phyloP scores from a whole-genome alignment of 2,888 invertebrate genomes.

The Harpalus rubripes region DNA sequence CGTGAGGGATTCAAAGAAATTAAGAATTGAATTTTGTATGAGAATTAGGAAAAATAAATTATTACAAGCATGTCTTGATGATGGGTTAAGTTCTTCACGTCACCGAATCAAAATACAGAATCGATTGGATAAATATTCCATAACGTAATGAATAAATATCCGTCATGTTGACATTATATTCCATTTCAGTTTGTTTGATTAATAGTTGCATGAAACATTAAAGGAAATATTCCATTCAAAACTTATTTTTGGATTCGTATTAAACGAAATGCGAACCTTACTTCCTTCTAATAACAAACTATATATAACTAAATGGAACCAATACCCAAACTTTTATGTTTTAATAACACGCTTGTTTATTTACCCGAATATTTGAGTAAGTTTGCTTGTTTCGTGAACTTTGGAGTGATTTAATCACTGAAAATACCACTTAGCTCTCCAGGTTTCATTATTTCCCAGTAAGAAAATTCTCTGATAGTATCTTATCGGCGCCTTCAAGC shows the following conservation, averaged over 20 bases:
- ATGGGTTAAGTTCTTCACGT: conserved; percentile 34
- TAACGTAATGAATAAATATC: conserved; percentile 37
- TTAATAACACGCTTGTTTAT: conserved; percentile 6
- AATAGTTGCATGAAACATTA: conserved; percentile 28
- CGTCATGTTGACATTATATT: conserved; percentile 41
- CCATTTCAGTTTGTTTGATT: conserved; percentile 37
- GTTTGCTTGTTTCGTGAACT: conserved; percentile 17
- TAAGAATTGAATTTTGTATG: conserved; percentile 7
- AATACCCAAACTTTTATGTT: conserved; percentile 3
- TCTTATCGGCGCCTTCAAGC: conserved; percentile 27
- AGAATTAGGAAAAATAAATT: conserved; percentile 42
- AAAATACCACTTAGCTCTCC: conserved; percentile 27
- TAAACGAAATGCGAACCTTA: conserved; percentile 19
- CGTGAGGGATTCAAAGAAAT: conserved; percentile 18
- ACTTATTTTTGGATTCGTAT: conserved; percentile 17
- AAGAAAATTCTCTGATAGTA: conserved; percentile 43
- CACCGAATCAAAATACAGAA: conserved; percentile 31
- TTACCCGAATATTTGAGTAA: conserved; percentile 4
- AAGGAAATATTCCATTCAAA: conserved; percentile 25
- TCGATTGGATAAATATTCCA: conserved; percentile 45
- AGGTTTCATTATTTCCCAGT: conserved; percentile 36
- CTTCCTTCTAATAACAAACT: conserved; percentile 7
- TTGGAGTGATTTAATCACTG: conserved; percentile 5
- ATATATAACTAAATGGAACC: conserved; percentile 4
- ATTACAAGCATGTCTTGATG: conserved; percentile 38